Evolutionary conservation across 2,888 invertebrate genomes (phyloP).

Genomic region (Aspidiotus destructor): DNA sequence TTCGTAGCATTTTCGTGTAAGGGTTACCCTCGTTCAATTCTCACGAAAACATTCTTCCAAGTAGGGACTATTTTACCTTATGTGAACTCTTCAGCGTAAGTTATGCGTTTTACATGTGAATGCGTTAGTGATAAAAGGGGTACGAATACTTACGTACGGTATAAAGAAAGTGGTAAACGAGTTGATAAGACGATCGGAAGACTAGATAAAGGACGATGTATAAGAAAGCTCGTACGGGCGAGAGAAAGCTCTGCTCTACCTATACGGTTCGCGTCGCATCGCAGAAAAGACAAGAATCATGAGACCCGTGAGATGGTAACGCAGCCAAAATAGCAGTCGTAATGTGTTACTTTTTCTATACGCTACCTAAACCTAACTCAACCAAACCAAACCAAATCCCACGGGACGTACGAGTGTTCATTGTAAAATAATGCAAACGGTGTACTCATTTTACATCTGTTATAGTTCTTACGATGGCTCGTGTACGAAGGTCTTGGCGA

Average conservation of each 20-base stretch:
- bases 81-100: too few relatives aligned
- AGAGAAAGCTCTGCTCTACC: background rate
- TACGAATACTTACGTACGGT: background rate
- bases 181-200: slow-evolving; percentile 20
- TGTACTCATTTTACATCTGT: slow-evolving; percentile 22
- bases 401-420: slow-evolving; percentile 23
- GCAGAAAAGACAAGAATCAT: slow-evolving; percentile 31
- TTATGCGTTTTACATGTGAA: background rate
- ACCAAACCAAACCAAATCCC: slow-evolving; percentile 12
- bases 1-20: too few relatives aligned
- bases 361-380: slow-evolving; percentile 28
- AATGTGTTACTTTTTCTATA: slow-evolving; percentile 30
- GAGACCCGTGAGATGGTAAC: slow-evolving; percentile 32
- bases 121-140: slow-evolving; percentile 8
- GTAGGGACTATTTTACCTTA: too few relatives aligned
- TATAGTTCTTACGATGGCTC: background rate
- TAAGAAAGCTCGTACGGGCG: slow-evolving; percentile 3
- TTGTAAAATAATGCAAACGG: slow-evolving; percentile 30
- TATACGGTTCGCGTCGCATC: background rate
- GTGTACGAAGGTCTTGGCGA: slow-evolving; percentile 1
- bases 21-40: too few relatives aligned
- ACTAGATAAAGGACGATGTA: slow-evolving; percentile 16
- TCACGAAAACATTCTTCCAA: too few relatives aligned
- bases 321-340: slow-evolving; percentile 29
- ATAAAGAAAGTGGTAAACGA: slow-evolving; percentile 24